These are phyloP conservation scores for Chrysina gloriosa DNA, from an alignment of 2,888 invertebrate genomes.

Conservation along the genomic window DNA sequence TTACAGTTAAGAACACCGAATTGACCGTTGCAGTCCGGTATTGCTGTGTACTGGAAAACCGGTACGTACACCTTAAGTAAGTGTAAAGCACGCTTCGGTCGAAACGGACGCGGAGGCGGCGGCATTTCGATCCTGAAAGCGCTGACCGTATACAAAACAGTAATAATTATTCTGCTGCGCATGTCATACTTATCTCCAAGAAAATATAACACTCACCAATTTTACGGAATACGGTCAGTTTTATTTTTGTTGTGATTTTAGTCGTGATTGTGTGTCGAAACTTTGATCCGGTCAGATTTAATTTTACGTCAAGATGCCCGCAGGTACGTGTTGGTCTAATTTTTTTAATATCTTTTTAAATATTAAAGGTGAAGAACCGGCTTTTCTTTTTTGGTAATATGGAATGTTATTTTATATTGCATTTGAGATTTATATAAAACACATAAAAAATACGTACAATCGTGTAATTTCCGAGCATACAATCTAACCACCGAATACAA, in stretches of 20 bases:
- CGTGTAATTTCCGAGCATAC: no score
- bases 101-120: no score
- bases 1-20: background rate
- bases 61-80: no score
- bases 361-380: no score
- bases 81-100: no score
- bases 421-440: no score
- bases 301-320: background rate
- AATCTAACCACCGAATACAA: no score
- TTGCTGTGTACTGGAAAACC: background rate
- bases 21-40: background rate
- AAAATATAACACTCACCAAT: background rate
- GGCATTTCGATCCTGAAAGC: no score
- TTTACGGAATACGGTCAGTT: background rate
- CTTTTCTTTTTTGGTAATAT: no score
- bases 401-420: no score
- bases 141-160: background rate
- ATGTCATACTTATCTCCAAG: background rate
- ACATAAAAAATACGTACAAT: no score
- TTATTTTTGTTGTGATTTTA: constrained; percentile 1
- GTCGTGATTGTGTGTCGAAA: background rate
- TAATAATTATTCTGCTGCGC: background rate
- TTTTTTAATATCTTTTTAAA: background rate
- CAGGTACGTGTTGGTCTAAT: constrained; percentile 7
- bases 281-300: background rate